These are phyloP conservation scores for Sabatieria punctata DNA, from an alignment of 2,888 invertebrate species.

Conservation along the genomic window DNA sequence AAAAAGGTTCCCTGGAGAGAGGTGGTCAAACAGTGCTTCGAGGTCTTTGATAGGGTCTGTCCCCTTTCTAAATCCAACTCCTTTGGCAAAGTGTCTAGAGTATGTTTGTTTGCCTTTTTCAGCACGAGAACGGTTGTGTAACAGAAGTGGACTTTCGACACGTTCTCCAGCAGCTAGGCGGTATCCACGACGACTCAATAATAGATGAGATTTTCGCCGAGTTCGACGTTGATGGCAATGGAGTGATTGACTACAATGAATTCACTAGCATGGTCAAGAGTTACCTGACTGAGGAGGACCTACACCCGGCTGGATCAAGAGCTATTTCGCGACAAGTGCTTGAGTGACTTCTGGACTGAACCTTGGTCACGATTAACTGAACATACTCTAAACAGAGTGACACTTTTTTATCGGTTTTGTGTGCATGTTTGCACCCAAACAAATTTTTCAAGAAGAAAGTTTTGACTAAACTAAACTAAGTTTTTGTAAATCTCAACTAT, in stretches of 20 bases:
- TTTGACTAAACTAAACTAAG: no score
- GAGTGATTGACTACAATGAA: constrained; percentile 27
- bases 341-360: no score
- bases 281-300: constrained; percentile 27
- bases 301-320: constrained; percentile 6
- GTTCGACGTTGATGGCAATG: constrained; percentile 24
- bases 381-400: not conserved
- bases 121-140: constrained; percentile 23
- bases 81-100: no score
- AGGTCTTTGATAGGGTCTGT: constrained; percentile 24
- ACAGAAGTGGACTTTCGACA: constrained; percentile 25
- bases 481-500: no score
- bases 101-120: no score
- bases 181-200: constrained; percentile 21
- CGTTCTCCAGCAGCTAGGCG: constrained; percentile 24
- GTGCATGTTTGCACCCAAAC: no score
- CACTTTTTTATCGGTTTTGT: not conserved
- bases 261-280: constrained; percentile 27
- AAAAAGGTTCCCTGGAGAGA: constrained; percentile 27
- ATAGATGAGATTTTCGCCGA: constrained; percentile 26
- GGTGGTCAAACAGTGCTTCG: constrained; percentile 25
- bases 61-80: no score
- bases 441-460: no score
- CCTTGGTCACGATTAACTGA: no score
- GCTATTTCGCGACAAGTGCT: not conserved